A percentile compares a stretch with the other conserved stretches of the same genome.
phyloP scores from a whole-genome alignment of 1,140 invertebrate species.

The Littorina saxatilis region DNA sequence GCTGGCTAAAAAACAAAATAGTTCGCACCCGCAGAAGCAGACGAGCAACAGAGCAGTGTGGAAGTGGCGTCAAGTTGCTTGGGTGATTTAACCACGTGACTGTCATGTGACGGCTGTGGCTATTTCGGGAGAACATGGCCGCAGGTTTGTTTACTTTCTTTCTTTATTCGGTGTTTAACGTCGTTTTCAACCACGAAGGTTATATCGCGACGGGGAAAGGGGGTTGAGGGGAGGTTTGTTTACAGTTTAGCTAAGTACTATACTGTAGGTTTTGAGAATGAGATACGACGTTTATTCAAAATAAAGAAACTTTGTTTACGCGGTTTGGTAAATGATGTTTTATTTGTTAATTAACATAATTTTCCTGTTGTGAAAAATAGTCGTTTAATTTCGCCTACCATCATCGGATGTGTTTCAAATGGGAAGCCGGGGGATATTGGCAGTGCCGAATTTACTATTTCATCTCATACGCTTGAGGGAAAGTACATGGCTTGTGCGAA shows the following conservation, averaged over 20 bases:
- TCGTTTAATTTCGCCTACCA: too few relatives aligned
- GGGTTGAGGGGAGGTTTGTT: too few relatives aligned
- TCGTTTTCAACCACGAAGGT: not conserved
- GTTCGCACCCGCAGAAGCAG: not conserved
- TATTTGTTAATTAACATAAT: not conserved
- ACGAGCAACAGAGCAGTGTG: not conserved
- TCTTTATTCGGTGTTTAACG: not conserved
- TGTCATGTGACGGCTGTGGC: not conserved
- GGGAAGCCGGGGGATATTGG: too few relatives aligned
- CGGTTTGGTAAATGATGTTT: too few relatives aligned
- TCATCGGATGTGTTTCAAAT: too few relatives aligned
- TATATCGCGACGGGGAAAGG: not conserved
- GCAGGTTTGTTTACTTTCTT: too few relatives aligned
- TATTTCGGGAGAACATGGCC: not conserved
- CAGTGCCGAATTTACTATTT: not conserved
- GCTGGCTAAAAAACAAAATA: not conserved
- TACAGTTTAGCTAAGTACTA: too few relatives aligned
- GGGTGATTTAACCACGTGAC: constrained; percentile 16
- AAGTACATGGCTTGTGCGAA: not conserved
- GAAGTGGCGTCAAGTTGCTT: not conserved
- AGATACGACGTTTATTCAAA: too few relatives aligned
- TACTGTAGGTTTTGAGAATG: too few relatives aligned
- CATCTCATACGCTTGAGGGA: not conserved
- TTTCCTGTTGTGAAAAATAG: not conserved
- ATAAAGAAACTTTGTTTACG: too few relatives aligned